phyloP scores from a whole-genome alignment of 2,113 vertebrate species.

The Ellobius talpinus region DNA sequence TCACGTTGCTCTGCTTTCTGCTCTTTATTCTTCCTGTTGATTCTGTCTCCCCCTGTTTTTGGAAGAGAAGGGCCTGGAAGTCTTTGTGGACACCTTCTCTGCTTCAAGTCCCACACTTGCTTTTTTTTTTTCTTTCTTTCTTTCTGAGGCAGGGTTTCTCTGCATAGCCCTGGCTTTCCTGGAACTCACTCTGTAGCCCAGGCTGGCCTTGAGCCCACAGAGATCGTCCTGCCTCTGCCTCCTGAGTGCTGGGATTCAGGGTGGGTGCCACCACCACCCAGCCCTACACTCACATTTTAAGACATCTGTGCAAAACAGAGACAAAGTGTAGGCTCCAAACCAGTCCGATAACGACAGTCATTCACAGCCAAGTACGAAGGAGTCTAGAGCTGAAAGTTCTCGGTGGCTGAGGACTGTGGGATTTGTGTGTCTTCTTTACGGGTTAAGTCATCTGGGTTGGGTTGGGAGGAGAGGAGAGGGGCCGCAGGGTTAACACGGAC shows the following conservation, averaged over 20 bases:
- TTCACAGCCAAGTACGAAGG: not conserved
- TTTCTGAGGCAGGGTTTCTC: not conserved
- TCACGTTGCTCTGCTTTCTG: not conserved
- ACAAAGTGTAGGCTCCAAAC: not conserved
- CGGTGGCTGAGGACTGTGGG: not conserved
- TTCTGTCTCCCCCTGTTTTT: not conserved
- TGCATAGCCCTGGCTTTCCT: not conserved
- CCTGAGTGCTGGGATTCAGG: not conserved
- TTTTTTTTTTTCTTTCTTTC: not conserved
- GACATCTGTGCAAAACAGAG: not conserved
- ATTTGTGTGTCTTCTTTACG: not conserved
- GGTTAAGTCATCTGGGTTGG: not conserved
- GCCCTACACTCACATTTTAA: not conserved
- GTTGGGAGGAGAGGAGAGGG: not conserved
- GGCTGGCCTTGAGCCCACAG: not conserved
- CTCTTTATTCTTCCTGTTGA: slow-evolving; percentile 31
- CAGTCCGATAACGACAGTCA: not conserved
- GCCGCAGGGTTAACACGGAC: not conserved
- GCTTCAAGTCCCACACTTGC: not conserved
- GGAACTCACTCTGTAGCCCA: not conserved
- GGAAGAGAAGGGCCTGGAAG: slow-evolving; percentile 39
- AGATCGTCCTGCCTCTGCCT: not conserved
- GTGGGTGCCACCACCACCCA: not conserved
- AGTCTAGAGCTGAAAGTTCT: not conserved
- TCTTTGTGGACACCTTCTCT: slow-evolving; percentile 44